Base-by-base conservation (phyloP, 2,888 invertebrate species). In the Oscheius sp. region DNA sequence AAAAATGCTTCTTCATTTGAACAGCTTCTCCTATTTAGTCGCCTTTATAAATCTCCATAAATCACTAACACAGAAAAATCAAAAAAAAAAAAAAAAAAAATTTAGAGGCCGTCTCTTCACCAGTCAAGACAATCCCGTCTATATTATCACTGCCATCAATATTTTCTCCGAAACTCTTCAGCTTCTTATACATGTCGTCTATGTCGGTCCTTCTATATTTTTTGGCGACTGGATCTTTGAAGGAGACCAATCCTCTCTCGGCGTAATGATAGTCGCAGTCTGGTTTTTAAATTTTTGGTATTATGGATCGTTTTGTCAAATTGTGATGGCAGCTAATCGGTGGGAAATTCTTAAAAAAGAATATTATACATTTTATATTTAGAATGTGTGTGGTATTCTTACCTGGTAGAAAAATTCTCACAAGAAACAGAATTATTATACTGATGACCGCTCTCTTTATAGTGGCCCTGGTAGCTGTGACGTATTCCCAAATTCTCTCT, bases 121-220 rank as follows among this genome's bases (percentile, higher is more conserved):
- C 24, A 44, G 45, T 36, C 20, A 51, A 36, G 56, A 66, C 22
- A 66, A 66, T 30, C 66, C 66, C 8, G 56, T 38, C 41, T 65
- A 54, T 22, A 17, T 65, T 6, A 66, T 66, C 14, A 56, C 66
- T 9, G 26, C 45, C 20, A 41, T 66, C n/a, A 66, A 66, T n/a
- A 30, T 66, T 12, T 12, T 66, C 8, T 54, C 45, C 5, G 66
- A 66, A 44, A 32, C 66, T 9, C 28, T 20, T 17, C 66, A 66
- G 32, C 66, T 66, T 1, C 14, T 56, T 2, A n/a, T 54, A 1
- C 66, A 66, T 26, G 28, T 54, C 17, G 8, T 54, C 22, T 66
- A 66, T 26, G 24, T 66, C 26, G 66, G 66, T n/a, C 66, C 66
- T 20, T 36, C 66, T 4, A 66, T 66, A 14, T 36, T 66, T 12